Base-by-base conservation (phyloP, 92 coral and sea anemone species). In the Pocillopora meandrina region DNA sequence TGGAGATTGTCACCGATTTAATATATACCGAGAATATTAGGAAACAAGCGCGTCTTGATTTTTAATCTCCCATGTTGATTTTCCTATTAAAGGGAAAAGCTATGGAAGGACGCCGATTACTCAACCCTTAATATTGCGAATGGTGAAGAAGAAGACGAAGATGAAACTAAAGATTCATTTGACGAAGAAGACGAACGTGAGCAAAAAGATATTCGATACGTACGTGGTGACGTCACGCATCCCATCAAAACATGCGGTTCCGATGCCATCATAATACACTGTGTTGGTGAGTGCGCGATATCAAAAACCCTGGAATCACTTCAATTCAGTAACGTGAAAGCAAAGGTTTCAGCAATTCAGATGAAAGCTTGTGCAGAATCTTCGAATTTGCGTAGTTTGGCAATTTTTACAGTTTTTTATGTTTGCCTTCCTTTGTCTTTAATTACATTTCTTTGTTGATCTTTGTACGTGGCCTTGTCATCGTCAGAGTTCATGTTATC, bases 211-310 rank as follows among this genome's bases (percentile, higher is more conserved):
- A 91, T 95, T 33, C 78, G 86, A 35, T 95, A 95, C 79, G 94
- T 95, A 15, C 90, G 89, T 3, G 98, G 98, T 65, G 98, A 95
- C 89, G 98, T 95, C 83, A 95, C 98, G 19, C 91, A 83, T 47
- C 98, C 97, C 36, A 89, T 89, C 34, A 86, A 91, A 81, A 89
- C 91, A 36, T 74, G 82, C 78, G 88, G 84, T 73, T 82, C 83
- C 61, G 84, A 90, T 84, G 95, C 95, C 26, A 87, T 95, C 79
- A 82, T 95, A 15, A 93, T 95, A 9, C 98, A 95, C 87, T 93
- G 97, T 87, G 98, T 95, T 16, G 98, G 98, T 94, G 52, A 71
- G 94, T 88, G 52, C 8, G 52, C 52, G 52, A 42, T 34, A 64
- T 7, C 0, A 20, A 12, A 65, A 65, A 21, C 35, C 70, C 70